Conservation (phyloP, 1,140 invertebrate genomes). For the Drosophila sp. region DNA sequence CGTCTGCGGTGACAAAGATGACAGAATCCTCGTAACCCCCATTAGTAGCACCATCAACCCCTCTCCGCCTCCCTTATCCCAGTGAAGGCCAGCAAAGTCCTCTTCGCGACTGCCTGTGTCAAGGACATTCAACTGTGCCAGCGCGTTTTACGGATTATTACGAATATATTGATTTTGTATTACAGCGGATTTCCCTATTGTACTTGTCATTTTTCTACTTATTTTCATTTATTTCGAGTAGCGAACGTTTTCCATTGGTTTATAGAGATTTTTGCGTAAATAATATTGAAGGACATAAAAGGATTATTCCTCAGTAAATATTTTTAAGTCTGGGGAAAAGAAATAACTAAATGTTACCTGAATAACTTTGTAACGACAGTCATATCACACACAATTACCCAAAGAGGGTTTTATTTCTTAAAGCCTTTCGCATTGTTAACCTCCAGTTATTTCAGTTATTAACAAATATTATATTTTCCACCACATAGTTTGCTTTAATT, state of each 20-base stretch:
- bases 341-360: too few relatives aligned
- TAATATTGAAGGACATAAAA: too few relatives aligned
- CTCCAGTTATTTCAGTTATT: too few relatives aligned
- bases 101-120: constrained; percentile 28
- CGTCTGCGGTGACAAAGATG: constrained; percentile 33
- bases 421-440: too few relatives aligned
- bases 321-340: too few relatives aligned
- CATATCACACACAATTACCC: neutral
- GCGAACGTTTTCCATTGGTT: neutral
- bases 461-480: too few relatives aligned
- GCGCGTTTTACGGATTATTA: constrained; percentile 32
- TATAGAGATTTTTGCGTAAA: neutral
- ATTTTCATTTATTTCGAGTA: neutral
- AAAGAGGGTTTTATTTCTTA: too few relatives aligned
- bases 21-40: constrained; percentile 9
- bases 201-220: constrained; percentile 1
- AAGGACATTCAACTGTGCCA: constrained; percentile 68
- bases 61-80: neutral
- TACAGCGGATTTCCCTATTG: constrained; percentile 29
- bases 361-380: too few relatives aligned
- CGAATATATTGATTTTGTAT: constrained; percentile 56
- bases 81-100: constrained; percentile 12
- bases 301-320: too few relatives aligned
- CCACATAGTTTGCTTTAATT: constrained; percentile 8
- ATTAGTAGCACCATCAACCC: too few relatives aligned